Evolutionary conservation across 64 coral and sea anemone species (phyloP), one percentile per base, ranked within the genome.

Genomic region (Pachyseris speciosa): DNA sequence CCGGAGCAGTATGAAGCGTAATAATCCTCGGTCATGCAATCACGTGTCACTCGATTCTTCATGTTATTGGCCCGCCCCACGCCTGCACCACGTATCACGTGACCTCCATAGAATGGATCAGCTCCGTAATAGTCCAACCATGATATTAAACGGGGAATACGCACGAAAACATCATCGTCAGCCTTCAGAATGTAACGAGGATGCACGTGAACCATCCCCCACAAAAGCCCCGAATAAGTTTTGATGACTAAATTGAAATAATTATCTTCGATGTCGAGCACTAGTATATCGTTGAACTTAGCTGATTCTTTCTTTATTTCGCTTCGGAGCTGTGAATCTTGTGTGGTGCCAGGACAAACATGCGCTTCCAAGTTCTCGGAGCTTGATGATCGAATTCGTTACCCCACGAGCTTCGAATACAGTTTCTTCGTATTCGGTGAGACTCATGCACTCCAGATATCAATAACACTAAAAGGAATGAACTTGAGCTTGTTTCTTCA

Each of bases 181-280:
- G 77, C 29, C 26, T 81, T 81, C 1, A 81, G 26, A 31, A 63
- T 38, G 24, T 37, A 81, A 8, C 57, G 48, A 26, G 57, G 49
- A n/a, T 81, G 55, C 15, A 63, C 6, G 36, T 58, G 1, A 39
- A 11, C 19, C 19, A 53, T 20, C 19, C 30, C 44, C 77, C 77
- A 81, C 33, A 81, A 40, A 20, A 81, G 5, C 13, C 50, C 77
- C 13, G 57, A 58, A 1, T 26, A 81, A 59, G 25, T 19, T 12
- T 81, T 81, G 2, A 81, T 37, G 20, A 81, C 57, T 59, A 81
- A 81, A 81, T 81, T 81, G 25, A 37, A 9, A 43, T 81, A 81
- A 41, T 58, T 81, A 24, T 81, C 77, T 0, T 47, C 30, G 39
- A 81, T 49, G 50, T 81, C 27, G 3, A 53, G 49, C 2, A 81